These are phyloP conservation scores for Zaprionus camerounensis DNA, from an alignment of 1,140 invertebrate genomes.

Conservation along the genomic window DNA sequence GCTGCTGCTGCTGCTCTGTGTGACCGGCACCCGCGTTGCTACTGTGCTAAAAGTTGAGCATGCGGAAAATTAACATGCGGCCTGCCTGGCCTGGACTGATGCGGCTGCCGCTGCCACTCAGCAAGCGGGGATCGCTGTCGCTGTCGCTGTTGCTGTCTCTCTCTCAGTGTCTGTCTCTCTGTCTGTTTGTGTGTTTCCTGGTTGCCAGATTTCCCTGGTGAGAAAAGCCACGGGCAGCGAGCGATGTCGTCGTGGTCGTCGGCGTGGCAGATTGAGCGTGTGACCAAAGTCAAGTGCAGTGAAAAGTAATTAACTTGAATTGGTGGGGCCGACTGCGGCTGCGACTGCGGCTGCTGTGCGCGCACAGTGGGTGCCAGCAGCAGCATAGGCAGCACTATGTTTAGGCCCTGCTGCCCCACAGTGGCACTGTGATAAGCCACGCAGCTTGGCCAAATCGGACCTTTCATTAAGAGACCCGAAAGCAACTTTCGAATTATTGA, in stretches of 20 bases:
- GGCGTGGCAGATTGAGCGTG: conserved; percentile 69
- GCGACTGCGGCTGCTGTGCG: conserved; percentile 37
- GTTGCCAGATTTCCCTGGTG: conserved; percentile 79
- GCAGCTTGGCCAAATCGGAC: conserved; percentile 37
- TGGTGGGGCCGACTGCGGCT: conserved; percentile 45
- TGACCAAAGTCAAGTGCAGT: conserved; percentile 82
- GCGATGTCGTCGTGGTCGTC: conserved; percentile 25
- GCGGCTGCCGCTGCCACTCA: conserved; percentile 62
- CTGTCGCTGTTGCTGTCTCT: conserved; percentile 38
- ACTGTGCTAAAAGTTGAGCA: conserved; percentile 83
- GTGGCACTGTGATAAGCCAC: conserved; percentile 35
- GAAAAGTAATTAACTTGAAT: conserved; percentile 82
- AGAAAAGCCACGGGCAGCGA: conserved; percentile 75
- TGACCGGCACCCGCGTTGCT: conserved; percentile 69
- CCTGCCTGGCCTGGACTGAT: conserved; percentile 25
- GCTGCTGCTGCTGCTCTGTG: neutral
- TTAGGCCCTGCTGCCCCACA: conserved; percentile 2
- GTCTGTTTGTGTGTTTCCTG: conserved; percentile 56
- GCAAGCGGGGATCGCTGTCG: conserved; percentile 43
- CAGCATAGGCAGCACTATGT: neutral
- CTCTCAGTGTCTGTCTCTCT: conserved; percentile 57
- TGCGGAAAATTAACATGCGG: conserved; percentile 82
- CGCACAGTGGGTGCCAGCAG: conserved; percentile 64
- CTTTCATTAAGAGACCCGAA: conserved; percentile 53
- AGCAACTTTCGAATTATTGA: conserved; percentile 79